Base-by-base conservation (phyloP, 2,113 vertebrate genomes). In the Galeopterus variegatus region DNA sequence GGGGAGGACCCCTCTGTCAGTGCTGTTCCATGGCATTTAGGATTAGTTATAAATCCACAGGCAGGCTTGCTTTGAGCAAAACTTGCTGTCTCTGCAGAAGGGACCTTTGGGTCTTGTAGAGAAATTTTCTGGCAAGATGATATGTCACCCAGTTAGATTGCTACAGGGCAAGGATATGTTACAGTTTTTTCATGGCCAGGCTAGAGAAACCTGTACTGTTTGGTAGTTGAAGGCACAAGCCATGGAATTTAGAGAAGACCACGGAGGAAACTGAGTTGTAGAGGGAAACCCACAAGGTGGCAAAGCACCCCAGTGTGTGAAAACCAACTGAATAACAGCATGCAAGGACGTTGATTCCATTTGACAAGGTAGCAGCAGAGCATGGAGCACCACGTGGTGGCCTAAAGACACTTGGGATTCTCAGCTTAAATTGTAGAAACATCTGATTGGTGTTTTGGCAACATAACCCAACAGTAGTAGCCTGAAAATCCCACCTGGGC, bases 11-110 rank as follows among this genome's bases (percentile, higher is more conserved):
- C 18, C 12, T 21, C 1, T 31, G 17, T 2, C 8, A 50, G 31
- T 9, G 12, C 50, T 56, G 8, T 70, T 31, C 58, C 70, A 9
- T 28, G 70, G 26, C 48, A 11, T 72, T 79, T 45, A 89, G 64
- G 52, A 54, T 50, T 70, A 54, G 7, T 64, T 92, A 64, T 72
- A 65, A 96, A 93, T 24, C n/a, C 8, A 4, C 48, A 64, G 76
- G 18, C 26, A 77, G 45, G 13, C 52, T 95, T 84, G 24, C 54
- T 97, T 79, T 17, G 83, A 90, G 83, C 8, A 62, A 94, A 89
- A 81, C 31, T 79, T 89, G 70, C 7, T 52, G 2, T 77, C 11
- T 58, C 36, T 92, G 58, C 5, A 79, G 9, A 90, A 93, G 31
- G 82, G 36, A 96, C 7, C 23, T 88, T 92, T 73, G n/a, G 52